These are phyloP conservation scores for Eupithecia inturbata DNA, from an alignment of 2,888 invertebrate genomes.

Conservation along the genomic window DNA sequence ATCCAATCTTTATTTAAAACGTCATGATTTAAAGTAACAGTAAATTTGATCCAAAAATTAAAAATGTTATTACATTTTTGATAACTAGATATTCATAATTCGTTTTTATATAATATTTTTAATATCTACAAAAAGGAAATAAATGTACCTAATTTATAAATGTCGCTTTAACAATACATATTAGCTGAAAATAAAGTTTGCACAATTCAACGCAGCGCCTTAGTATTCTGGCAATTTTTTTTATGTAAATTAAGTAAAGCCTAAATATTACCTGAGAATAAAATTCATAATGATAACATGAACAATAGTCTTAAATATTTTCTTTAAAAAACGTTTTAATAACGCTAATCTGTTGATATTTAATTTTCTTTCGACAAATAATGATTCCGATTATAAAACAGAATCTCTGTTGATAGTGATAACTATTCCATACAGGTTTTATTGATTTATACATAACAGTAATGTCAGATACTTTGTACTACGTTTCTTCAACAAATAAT, in stretches of 20 bases:
- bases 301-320: constrained; percentile 38
- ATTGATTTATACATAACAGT: constrained; percentile 56
- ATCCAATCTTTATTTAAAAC: constrained; percentile 80
- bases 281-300: constrained; percentile 31
- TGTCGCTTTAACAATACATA: constrained; percentile 29
- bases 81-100: constrained; percentile 54
- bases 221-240: constrained; percentile 14
- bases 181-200: constrained; percentile 28
- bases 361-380: constrained; percentile 21
- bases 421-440: constrained; percentile 55
- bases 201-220: constrained; percentile 21
- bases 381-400: constrained; percentile 35
- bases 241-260: constrained; percentile 16
- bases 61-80: constrained; percentile 60
- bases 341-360: constrained; percentile 32
- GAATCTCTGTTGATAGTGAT: constrained; percentile 23
- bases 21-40: constrained; percentile 80
- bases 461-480: constrained; percentile 62
- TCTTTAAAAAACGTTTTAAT: constrained; percentile 35
- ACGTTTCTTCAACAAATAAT: constrained; percentile 52
- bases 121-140: constrained; percentile 42
- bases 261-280: constrained; percentile 30
- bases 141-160: constrained; percentile 32
- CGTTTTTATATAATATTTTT: constrained; percentile 58
- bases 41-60: constrained; percentile 73